A percentile compares a stretch with the other conserved stretches of the same genome.
Conservation (phyloP, 2,888 invertebrate species). For the Chaitophorus viminalis region DNA sequence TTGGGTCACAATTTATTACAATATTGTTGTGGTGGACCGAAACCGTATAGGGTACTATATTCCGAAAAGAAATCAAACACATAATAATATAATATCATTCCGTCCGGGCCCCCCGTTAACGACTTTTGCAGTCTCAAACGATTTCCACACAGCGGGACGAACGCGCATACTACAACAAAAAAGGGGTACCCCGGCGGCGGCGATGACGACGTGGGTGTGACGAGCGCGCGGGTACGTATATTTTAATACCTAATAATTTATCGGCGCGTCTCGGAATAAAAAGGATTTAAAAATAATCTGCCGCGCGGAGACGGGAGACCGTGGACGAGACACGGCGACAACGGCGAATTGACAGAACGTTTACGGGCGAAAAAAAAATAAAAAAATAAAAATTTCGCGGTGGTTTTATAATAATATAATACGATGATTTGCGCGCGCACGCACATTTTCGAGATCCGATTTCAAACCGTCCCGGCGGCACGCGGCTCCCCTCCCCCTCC, state of each 20-base stretch:
- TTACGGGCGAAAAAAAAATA: conserved; percentile 4
- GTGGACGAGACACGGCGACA: background rate
- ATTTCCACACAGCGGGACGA: too few relatives aligned
- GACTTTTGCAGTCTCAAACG: too few relatives aligned
- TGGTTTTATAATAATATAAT: background rate
- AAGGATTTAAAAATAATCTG: conserved; percentile 30
- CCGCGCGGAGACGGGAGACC: background rate
- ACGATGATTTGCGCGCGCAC: background rate
- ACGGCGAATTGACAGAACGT: conserved; percentile 24
- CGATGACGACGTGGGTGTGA: background rate
- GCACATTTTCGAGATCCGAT: conserved; percentile 45
- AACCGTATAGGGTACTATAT: too few relatives aligned
- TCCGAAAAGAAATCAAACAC: too few relatives aligned
- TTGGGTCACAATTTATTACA: too few relatives aligned
- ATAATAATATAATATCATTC: too few relatives aligned
- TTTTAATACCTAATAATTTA: background rate
- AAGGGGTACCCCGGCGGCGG: background rate
- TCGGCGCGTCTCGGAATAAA: conserved; percentile 2
- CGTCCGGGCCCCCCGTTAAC: too few relatives aligned
- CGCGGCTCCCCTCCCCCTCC: background rate
- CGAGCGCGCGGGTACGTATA: background rate
- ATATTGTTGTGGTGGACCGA: too few relatives aligned
- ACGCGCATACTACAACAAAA: too few relatives aligned
- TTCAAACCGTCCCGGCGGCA: conserved; percentile 27
- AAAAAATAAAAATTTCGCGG: background rate